phyloP scores from a whole-genome alignment of 2,888 invertebrate species.

The Mamestra brassicae region DNA sequence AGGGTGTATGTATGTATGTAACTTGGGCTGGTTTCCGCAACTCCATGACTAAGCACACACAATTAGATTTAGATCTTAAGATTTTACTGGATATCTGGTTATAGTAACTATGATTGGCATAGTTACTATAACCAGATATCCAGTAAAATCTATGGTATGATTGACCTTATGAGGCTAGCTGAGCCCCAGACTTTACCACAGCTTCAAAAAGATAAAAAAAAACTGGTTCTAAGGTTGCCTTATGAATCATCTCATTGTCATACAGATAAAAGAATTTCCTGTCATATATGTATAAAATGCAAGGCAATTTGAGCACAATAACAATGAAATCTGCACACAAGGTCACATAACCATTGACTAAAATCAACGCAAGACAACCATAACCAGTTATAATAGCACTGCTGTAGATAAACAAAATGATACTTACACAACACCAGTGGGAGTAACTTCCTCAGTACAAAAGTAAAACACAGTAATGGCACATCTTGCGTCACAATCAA shows the following conservation, averaged over 20 bases:
- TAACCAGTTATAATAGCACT: background rate
- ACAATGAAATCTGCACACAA: slow-evolving; percentile 7
- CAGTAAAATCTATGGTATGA: no score
- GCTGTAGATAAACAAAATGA: slow-evolving; percentile 3
- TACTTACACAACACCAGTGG: slow-evolving; percentile 96
- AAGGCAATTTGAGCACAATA: background rate
- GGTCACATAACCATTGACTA: slow-evolving; percentile 1
- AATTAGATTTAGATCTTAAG: no score
- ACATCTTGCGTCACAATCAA: slow-evolving; percentile 98
- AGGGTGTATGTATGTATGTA: no score
- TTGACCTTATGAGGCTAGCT: no score
- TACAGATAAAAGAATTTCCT: background rate
- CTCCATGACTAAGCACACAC: no score
- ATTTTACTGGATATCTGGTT: no score
- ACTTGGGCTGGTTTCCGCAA: no score
- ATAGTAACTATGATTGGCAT: no score
- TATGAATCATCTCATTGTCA: slow-evolving; percentile 8
- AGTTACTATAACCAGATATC: no score
- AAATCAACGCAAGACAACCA: background rate
- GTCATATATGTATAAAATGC: background rate
- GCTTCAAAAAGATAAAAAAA: background rate
- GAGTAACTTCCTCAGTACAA: slow-evolving; percentile 97
- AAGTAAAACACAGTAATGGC: slow-evolving; percentile 98
- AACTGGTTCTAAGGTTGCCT: background rate
- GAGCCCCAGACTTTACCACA: no score